Conservation (phyloP, 2,113 vertebrate species). For the Uria lomvia region DNA sequence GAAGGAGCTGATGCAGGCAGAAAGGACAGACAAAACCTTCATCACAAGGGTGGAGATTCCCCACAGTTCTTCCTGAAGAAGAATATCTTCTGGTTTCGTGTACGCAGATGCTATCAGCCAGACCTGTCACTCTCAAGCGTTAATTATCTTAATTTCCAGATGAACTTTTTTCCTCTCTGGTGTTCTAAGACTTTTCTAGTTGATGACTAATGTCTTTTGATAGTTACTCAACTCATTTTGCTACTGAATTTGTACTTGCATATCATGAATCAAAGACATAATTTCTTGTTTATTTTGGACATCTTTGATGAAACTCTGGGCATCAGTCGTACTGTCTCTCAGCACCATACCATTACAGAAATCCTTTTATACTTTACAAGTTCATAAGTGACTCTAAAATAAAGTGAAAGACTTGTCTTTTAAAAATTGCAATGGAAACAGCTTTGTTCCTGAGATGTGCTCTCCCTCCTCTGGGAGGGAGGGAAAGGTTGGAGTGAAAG, state of each 20-base stretch:
- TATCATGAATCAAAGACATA: not conserved
- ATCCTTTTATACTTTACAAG: not conserved
- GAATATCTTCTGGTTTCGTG: not conserved
- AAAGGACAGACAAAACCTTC: not conserved
- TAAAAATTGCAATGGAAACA: not conserved
- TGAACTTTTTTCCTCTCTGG: not conserved
- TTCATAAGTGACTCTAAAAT: not conserved
- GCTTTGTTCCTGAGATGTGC: not conserved
- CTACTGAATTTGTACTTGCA: not conserved
- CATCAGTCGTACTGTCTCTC: not conserved
- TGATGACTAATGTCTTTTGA: not conserved
- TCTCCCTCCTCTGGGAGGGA: not conserved
- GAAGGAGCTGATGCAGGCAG: not conserved
- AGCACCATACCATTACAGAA: not conserved
- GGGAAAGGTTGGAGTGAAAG: not conserved
- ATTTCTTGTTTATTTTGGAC: conserved; percentile 28
- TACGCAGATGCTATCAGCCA: not conserved
- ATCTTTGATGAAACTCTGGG: not conserved
- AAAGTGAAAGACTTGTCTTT: not conserved
- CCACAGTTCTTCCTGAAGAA: not conserved
- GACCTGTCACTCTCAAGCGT: not conserved
- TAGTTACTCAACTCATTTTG: not conserved
- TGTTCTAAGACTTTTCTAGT: not conserved
- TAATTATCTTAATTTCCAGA: not conserved
- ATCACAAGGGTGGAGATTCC: accelerated